Percentiles rank a stretch among this genome's conserved stretches.
phyloP scores from a whole-genome alignment of 92 coral and sea anemone species.

The Paramuricea clavata region DNA sequence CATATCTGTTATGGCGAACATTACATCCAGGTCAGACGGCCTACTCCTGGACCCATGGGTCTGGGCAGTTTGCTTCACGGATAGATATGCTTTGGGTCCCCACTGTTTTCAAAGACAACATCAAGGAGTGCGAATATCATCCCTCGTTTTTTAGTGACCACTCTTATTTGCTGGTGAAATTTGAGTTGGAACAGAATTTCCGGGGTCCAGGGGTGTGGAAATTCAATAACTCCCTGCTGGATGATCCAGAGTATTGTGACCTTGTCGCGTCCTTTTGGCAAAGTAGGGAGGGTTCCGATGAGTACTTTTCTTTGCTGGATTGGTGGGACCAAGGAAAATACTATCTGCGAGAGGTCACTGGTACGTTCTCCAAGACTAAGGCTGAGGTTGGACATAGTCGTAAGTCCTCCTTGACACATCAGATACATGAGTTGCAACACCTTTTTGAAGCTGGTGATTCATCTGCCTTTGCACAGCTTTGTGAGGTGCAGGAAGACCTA shows the following conservation, averaged over 20 bases:
- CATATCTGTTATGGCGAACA: slow-evolving; percentile 63
- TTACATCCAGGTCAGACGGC: slow-evolving; percentile 33
- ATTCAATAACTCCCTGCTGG: slow-evolving; percentile 38
- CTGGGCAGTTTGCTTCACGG: slow-evolving; percentile 52
- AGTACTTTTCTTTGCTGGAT: neutral
- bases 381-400: neutral
- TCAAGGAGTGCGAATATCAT: slow-evolving; percentile 44
- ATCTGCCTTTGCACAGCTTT: too few relatives aligned
- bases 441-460: neutral
- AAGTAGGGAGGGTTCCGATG: too few relatives aligned
- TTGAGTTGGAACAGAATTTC: neutral
- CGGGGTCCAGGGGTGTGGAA: slow-evolving; percentile 46
- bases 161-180: slow-evolving; percentile 24
- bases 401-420: too few relatives aligned
- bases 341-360: slow-evolving; percentile 12
- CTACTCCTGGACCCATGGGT: slow-evolving; percentile 57
- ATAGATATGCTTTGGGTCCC: slow-evolving; percentile 69
- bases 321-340: slow-evolving; percentile 13
- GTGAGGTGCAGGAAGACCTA: slow-evolving; percentile 44
- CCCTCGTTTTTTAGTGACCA: slow-evolving; percentile 42
- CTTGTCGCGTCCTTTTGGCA: too few relatives aligned
- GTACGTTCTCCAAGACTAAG: neutral
- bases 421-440: neutral
- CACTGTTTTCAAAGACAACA: neutral
- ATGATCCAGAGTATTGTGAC: slow-evolving; percentile 44